Evolutionary conservation across 2,113 vertebrate genomes (phyloP), one percentile per base, ranked within the genome.

Genomic region (Burhinus oedicnemus): DNA sequence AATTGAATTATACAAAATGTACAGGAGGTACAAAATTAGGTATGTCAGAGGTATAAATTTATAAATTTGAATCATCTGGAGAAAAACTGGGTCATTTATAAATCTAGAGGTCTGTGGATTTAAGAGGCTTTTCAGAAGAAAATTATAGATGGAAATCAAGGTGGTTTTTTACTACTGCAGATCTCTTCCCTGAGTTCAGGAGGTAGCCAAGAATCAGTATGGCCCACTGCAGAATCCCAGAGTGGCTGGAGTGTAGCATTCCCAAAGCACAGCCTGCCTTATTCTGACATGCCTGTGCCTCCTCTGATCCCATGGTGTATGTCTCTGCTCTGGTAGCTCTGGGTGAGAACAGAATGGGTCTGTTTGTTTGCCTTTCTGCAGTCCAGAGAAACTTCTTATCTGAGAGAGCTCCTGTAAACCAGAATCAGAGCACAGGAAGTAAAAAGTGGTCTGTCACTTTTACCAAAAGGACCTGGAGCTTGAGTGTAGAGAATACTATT

Each of bases 271-370:
- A 88, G 40, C 27, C 19, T 38, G n/a, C n/a, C 5, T 0, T 4
- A 38, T 14, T 40, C 47, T 38, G 62, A 49, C 29, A 14, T 0
- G 0, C 12, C n/a, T 12, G 25, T 52, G 47, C 17, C 45, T 47
- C 29, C 8, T 34, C 12, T n/a, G 27, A 40, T 23, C 29, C 29
- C 51, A 4, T 1, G 4, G 12, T 8, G 13, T 18, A 22, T 5
- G 7, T 38, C 52, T n/a, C 71, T 6, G 7, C 62, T 40, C 57
- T 45, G 27, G 30, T 29, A 55, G 30, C 32, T 57, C 44, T 16
- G 45, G 15, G 15, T 17, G 16, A 51, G 42, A 70, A 15, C 8
- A 34, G 30, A 7, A 16, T n/a, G n/a, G 8, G 5, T 69, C 70
- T 38, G 9, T 38, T 57, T 44, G 49, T 6, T 66, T 13, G 15